Evolutionary conservation across 2,888 invertebrate species (phyloP), one percentile per base, ranked within the genome.

Genomic region (Andrena chrysosceles): DNA sequence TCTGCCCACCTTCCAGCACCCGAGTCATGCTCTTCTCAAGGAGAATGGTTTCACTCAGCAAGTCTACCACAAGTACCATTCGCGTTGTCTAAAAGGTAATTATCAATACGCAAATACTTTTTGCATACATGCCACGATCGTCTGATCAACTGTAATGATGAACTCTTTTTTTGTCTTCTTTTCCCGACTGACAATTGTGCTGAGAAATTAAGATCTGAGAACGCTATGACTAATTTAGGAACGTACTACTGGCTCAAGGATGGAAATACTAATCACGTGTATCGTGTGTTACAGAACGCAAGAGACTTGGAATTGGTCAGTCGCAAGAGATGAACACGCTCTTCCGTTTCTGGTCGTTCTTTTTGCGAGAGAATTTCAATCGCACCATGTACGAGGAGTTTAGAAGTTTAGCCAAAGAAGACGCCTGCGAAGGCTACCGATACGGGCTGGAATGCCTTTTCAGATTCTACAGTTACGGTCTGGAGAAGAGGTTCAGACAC

Each of bases 311-410:
- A 82, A 97, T 97, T 91, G 99, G 99, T 0, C 98, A 98, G 92
- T 99, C 99, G 6, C 98, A 98, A 92, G 99, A 99, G 95, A 99
- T 99, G 99, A 99, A 99, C 95, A 99, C 99, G 0, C 95, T 99
- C 69, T 99, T 99, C 95, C 96, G 99, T 83, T 99, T 99, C 95
- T 99, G 99, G 99, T 99, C 99, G 42, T 99, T 99, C 96, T 99
- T 99, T 96, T 95, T 99, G 85, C 95, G 99, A 82, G 99, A 99
- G 94, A 99, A 99, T 93, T 99, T 99, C 95, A 99, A 99, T 95
- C 96, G 97, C 90, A 98, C 97, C 87, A 99, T 99, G 99, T 99
- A 99, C 94, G 97, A 97, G 90, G 99, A 99, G 94, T 99, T 99
- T 95, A 96, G 97, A 91, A 95, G 96, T 29, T 94, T 99, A 82